Evolutionary conservation across 2,888 invertebrate species (phyloP), one percentile per base, ranked within the genome.

Genomic region (Nomada fabriciana): DNA sequence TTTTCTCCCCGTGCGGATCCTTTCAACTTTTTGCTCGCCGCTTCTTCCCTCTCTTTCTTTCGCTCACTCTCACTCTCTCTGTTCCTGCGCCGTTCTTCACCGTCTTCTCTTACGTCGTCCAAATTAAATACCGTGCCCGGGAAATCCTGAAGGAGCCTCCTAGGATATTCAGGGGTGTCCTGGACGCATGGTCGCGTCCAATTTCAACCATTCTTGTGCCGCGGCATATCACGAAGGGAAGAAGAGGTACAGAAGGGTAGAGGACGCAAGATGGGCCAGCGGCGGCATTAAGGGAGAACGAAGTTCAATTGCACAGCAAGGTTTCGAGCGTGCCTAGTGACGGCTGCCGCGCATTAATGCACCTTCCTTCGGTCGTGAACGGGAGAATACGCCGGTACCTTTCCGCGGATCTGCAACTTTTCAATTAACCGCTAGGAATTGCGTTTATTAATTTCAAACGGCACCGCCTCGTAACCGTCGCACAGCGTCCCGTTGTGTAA

Each of bases 51-150:
- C 47, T 50, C 43, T 13, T 18, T n/a, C 76, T 69, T 70, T 71
- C 65, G 23, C 61, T 71, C 67, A 68, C 55, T 50, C 47, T 50
- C 42, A 29, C 78, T 13, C 74, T 65, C 60, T 73, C 64, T 42
- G 64, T 63, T 55, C 59, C 59, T 70, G 36, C 59, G 18, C 68
- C 67, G 55, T 74, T 77, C 73, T 52, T 69, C 85, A 42, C 86
- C 55, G 82, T 64, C 70, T 85, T 74, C 76, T 83, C 80, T 87
- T 85, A 86, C 85, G 84, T 73, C 86, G 86, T 85, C 86, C 88
- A 90, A 91, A 90, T 91, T 89, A 91, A 91, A 90, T 90, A 90
- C 87, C 85, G 74, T 82, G 83, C 83, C 75, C 69, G 74, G 80
- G 76, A 85, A 89, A 87, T 89, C 83, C 85, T 72, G 80, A 73